These are phyloP conservation scores for Cyanoramphus novaezelandiae DNA, from an alignment of 2,113 vertebrate species.

Conservation along the genomic window DNA sequence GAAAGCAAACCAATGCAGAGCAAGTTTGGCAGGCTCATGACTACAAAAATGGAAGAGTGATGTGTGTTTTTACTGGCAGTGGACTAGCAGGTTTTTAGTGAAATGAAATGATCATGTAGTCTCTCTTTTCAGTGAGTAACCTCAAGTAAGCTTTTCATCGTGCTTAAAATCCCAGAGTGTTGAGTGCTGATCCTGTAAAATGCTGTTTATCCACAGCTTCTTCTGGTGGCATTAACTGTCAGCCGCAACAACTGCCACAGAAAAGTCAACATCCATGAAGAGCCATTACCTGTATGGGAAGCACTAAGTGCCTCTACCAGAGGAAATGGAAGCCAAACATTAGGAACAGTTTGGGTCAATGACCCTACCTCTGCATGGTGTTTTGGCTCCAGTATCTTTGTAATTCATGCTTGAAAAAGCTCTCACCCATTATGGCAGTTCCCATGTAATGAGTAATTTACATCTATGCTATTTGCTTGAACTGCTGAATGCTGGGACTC, in stretches of 20 bases:
- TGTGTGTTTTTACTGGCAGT: not conserved
- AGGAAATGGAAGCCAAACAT: not conserved
- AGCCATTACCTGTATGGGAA: not conserved
- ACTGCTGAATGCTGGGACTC: not conserved
- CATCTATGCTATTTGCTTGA: not conserved
- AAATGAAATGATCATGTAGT: not conserved
- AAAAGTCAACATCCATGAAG: not conserved
- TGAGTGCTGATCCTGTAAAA: not conserved
- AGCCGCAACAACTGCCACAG: not conserved
- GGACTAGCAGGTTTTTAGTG: not conserved
- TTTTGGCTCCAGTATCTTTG: not conserved
- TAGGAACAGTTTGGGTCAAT: not conserved
- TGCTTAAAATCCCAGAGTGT: not conserved
- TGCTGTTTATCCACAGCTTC: not conserved
- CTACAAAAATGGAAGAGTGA: not conserved
- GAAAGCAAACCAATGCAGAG: not conserved
- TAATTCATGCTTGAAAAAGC: not conserved
- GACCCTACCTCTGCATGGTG: not conserved
- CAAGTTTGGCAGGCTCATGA: not conserved
- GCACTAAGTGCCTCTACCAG: not conserved
- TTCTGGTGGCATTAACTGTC: not conserved
- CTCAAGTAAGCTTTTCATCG: not conserved
- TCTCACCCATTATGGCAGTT: not conserved
- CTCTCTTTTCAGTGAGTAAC: not conserved
- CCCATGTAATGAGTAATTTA: conserved; percentile 25